These are phyloP conservation scores for Falco berigora DNA, from an alignment of 2,797 vertebrate genomes.

Conservation along the genomic window DNA sequence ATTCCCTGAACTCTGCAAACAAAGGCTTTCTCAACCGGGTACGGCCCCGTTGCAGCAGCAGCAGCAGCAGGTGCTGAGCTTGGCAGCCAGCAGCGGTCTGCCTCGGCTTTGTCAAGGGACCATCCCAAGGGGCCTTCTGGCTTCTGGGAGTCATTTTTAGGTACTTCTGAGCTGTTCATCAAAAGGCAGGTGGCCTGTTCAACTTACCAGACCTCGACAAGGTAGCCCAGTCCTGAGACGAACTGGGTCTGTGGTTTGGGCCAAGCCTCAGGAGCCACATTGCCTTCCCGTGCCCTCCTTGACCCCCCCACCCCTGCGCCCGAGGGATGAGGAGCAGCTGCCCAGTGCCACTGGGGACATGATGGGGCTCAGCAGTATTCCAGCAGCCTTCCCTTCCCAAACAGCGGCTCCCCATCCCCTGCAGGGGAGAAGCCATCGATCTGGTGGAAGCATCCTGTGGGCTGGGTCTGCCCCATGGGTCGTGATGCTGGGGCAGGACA, in stretches of 20 bases:
- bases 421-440: neutral
- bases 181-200: neutral
- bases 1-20: neutral
- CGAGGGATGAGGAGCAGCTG: neutral
- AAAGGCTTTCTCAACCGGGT: neutral
- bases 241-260: neutral
- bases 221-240: neutral
- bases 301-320: accelerated
- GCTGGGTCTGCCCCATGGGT: neutral
- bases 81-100: accelerated
- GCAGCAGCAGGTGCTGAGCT: neutral
- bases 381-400: neutral
- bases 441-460: neutral
- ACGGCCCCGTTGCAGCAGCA: neutral
- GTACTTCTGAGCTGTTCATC: neutral
- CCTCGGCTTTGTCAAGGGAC: neutral
- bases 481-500: neutral
- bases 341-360: accelerated
- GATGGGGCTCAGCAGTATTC: neutral
- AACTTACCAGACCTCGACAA: neutral
- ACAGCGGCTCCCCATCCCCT: neutral
- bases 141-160: neutral
- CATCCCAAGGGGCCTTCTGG: neutral
- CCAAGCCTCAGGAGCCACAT: accelerated
- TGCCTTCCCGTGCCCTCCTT: neutral